phyloP scores from a whole-genome alignment of 2,888 invertebrate species.

The Volucella bombylans region DNA sequence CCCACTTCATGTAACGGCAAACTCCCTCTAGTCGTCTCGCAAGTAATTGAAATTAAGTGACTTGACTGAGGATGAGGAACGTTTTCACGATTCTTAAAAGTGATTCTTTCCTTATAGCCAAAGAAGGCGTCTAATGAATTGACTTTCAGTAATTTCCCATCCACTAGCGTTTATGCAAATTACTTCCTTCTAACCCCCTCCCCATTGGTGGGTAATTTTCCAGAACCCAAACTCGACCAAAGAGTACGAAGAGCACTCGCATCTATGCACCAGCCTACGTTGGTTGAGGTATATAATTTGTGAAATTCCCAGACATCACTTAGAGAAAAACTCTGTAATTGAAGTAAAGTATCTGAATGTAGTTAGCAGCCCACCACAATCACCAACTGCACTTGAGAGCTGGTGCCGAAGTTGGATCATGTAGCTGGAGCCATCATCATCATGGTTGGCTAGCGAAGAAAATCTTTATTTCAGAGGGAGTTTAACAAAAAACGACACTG shows the following conservation, averaged over 20 bases:
- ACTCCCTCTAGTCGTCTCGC: slow-evolving; percentile 41
- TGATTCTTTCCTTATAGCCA: slow-evolving; percentile 50
- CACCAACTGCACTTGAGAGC: slow-evolving; percentile 23
- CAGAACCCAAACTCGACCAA: background rate
- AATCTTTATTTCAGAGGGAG: slow-evolving; percentile 58
- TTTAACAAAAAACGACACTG: slow-evolving; percentile 25
- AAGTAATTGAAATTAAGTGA: slow-evolving; percentile 70
- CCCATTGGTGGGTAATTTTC: slow-evolving; percentile 34
- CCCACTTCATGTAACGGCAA: slow-evolving; percentile 61
- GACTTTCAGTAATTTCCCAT: slow-evolving; percentile 71
- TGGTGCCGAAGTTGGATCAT: no score
- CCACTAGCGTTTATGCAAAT: slow-evolving; percentile 72
- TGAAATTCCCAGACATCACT: slow-evolving; percentile 72
- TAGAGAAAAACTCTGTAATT: slow-evolving; percentile 73
- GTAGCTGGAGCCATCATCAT: slow-evolving; percentile 34
- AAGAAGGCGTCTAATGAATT: slow-evolving; percentile 74
- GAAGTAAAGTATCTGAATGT: slow-evolving; percentile 70
- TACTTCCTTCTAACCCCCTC: slow-evolving; percentile 9
- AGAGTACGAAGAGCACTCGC: slow-evolving; percentile 1
- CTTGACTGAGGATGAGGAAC: slow-evolving; percentile 38
- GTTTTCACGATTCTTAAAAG: slow-evolving; percentile 56
- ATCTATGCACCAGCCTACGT: slow-evolving; percentile 12
- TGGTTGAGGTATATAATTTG: slow-evolving; percentile 64
- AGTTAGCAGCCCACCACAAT: slow-evolving; percentile 64
- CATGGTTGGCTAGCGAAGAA: slow-evolving; percentile 66